Base-by-base conservation (phyloP, 2,113 vertebrate genomes). In the Gnathonemus longibarbis region DNA sequence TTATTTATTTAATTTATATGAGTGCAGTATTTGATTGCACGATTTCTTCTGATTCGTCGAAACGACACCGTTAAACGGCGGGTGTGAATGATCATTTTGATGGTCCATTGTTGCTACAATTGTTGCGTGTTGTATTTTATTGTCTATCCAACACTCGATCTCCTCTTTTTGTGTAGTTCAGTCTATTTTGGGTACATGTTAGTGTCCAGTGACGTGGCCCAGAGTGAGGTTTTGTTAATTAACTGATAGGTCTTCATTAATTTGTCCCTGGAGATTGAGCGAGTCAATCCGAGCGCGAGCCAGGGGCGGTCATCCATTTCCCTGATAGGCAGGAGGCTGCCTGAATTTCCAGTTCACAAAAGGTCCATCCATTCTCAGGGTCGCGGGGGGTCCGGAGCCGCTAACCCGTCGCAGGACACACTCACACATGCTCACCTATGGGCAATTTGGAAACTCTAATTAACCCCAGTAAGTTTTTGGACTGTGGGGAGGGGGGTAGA, bases 221-320 rank as follows among this genome's bases (percentile, higher is more conserved):
- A 90, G 94, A 93, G 94, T 92, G 93, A 95, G 93, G 94, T 94
- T 94, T 96, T 96, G 95, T 94, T 97, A 97, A 97, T 98, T 96
- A 98, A 97, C 97, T 96, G 96, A 96, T 96, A 95, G 94, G 94
- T 95, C 95, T 97, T 95, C 94, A 96, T 97, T 97, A 96, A 98
- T 97, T 97, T 94, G 94, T 97, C 97, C 97, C 97, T 93, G 92
- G 96, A 97, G 97, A 95, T 94, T 87, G 91, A 92, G 92, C 91
- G 93, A 96, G 97, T 97, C 96, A 95, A 96, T 97, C 94, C 94
- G 92, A 92, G 93, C 91, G 92, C 89, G 91, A 95, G 94, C 92
- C 92, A 93, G 92, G 94, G 92, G 95, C 96, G 95, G 94, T 93
- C 94, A 95, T 95, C 94, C 94, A 91, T 94, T 95, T 94, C 94